Evolutionary conservation across 2,113 vertebrate species (phyloP).

Genomic region (Genyomyrus donnyi): DNA sequence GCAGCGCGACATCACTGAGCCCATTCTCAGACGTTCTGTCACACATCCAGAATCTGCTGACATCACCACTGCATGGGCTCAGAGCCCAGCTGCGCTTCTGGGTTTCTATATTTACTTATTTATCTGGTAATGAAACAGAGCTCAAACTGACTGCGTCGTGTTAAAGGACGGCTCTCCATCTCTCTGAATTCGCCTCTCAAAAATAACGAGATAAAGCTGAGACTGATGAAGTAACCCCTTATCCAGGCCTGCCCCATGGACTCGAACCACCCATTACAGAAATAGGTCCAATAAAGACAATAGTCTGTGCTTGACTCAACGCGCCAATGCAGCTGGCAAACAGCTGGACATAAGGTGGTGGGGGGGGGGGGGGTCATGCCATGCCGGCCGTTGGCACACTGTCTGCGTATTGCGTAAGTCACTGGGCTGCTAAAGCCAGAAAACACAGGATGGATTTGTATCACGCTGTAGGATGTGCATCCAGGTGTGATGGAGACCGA

Average conservation of each 20-base stretch:
- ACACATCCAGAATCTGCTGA: slow-evolving; percentile 43
- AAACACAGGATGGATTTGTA: background rate
- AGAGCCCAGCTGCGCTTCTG: slow-evolving; percentile 40
- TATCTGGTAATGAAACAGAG: background rate
- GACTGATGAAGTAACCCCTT: background rate
- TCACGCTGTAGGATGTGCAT: background rate
- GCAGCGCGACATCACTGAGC: background rate
- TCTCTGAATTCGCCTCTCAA: background rate
- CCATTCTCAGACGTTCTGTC: slow-evolving; percentile 39
- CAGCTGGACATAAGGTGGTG: background rate
- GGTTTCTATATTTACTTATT: slow-evolving; percentile 22
- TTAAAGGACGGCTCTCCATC: slow-evolving; percentile 18
- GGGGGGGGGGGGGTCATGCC: background rate
- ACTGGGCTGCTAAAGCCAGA: background rate
- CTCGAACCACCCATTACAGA: background rate
- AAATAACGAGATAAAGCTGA: background rate
- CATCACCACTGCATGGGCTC: slow-evolving; percentile 47
- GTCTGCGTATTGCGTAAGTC: background rate
- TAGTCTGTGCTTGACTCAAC: background rate
- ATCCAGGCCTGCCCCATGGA: background rate
- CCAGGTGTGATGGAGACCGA: background rate
- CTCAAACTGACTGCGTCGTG: background rate
- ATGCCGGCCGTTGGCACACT: background rate
- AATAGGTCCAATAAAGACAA: background rate
- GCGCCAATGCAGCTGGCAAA: background rate